Base-by-base conservation (phyloP, 2,888 invertebrate genomes). In the Acanthosepion lycidas region DNA sequence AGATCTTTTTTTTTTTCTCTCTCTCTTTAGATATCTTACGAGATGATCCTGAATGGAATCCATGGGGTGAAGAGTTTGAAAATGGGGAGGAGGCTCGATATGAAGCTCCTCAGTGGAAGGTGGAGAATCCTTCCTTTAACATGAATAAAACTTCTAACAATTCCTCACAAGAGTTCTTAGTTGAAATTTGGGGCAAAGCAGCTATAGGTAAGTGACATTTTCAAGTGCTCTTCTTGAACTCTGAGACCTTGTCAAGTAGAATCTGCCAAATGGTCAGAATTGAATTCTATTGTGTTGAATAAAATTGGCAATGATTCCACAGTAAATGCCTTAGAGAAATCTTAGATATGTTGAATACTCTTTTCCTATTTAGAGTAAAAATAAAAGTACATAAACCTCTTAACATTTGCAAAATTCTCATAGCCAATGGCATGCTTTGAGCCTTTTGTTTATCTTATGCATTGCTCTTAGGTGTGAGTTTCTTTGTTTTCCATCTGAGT, bases 41-140 rank as follows among this genome's bases (percentile, higher is more conserved):
- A 93, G 97, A 97, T 95, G 96, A 96, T 95, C 94, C 95, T 8
- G 96, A 96, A 94, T 97, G 97, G 97, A 97, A 97, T 94, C 97
- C 97, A 0, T 97, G 97, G 97, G 97, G 97, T 15, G 96, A 97
- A 94, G 96, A 96, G 94, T 96, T 97, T 95, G 96, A 96, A 59
- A 96, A 96, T 64, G 96, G 96, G 94, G 95, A 95, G 42, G 93
- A 94, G 42, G 94, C 94, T n/a, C 92, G 92, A 94, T 96, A 96
- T 95, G 96, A 96, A 94, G 96, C 96, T 42, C 97, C 96, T 9
- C 96, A 94, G 55, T 94, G 94, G 94, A 94, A 94, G 55, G 94
- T 94, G 42, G 94, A 94, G 42, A 55, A 94, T 9, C 64, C 94
- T 53, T n/a, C 33, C n/a, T 51, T 59, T 0, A 94, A 23, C 26